Evolutionary conservation across 2,797 vertebrate species (phyloP), one percentile per base, ranked within the genome.

Genomic region (Denticeps clupeoides): DNA sequence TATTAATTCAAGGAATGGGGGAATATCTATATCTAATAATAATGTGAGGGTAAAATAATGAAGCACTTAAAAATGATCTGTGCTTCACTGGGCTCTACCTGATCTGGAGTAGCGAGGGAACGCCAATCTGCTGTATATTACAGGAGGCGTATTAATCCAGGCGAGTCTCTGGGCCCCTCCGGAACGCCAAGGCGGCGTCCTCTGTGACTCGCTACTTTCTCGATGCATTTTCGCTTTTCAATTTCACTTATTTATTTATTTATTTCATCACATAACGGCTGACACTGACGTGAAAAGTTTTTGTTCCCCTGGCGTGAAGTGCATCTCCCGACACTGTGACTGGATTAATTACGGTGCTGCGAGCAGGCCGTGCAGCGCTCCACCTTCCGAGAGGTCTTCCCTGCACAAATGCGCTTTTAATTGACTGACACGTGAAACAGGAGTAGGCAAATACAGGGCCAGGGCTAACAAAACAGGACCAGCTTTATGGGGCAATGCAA

Each of bases 61-160:
- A 91, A 88, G 82, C 82, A 82, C 84, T 89, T 87, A 89, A 84
- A 89, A 89, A 85, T 87, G 81, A 89, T 84, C 84, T 84, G 82
- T 80, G 85, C 82, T 88, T 87, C 77, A 76, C 71, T 73, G 78
- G 84, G 81, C 79, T 55, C 51, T 67, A 82, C 78, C 82, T 83
- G 82, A 82, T 80, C 66, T 75, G 51, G 69, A 62, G 70, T 73
- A 76, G 67, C 79, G 61, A 63, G 79, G 82, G 77, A 83, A 77
- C 76, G 71, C 79, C 70, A 69, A 67, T 48, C 69, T 75, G 64
- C 69, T 63, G 64, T 72, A 67, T 80, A 83, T 83, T 82, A 83
- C 79, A 70, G 68, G 66, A 82, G 74, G 70, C 74, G 74, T 82
- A 81, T 83, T 80, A 84, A 85, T 82, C 77, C 79, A 81, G 29